phyloP scores from a whole-genome alignment of 1,140 invertebrate genomes.

The Chymomyza costata region DNA sequence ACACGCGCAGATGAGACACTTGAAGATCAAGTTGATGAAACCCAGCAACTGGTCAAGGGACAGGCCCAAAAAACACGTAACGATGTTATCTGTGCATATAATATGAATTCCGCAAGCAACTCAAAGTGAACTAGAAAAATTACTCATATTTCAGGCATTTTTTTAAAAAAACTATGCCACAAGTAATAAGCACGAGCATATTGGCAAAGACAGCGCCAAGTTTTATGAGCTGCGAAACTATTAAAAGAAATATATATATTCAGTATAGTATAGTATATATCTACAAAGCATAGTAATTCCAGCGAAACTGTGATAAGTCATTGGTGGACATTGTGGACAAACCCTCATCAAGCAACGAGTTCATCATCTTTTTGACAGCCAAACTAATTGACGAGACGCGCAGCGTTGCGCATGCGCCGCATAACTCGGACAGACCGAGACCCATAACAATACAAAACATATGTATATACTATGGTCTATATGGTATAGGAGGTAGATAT shows the following conservation, averaged over 20 bases:
- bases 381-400: slow-evolving; percentile 74
- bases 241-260: slow-evolving; percentile 43
- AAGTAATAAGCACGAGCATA: not conserved
- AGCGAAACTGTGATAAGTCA: slow-evolving; percentile 72
- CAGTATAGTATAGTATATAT: slow-evolving; percentile 27
- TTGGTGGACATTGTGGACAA: slow-evolving; percentile 30
- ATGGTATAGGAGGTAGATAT: too few species aligned
- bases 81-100: slow-evolving; percentile 47
- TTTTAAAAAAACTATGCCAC: slow-evolving; percentile 36
- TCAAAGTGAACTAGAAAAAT: slow-evolving; percentile 13
- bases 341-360: slow-evolving; percentile 74
- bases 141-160: slow-evolving; percentile 70
- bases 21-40: not conserved
- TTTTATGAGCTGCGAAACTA: slow-evolving; percentile 59
- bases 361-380: slow-evolving; percentile 75
- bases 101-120: slow-evolving; percentile 34
- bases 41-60: slow-evolving; percentile 11
- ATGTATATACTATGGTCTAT: too few species aligned
- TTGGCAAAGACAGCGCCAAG: not conserved
- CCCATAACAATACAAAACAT: slow-evolving; percentile 13
- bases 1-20: slow-evolving; percentile 25
- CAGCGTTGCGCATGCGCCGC: slow-evolving; percentile 14
- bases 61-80: slow-evolving; percentile 54
- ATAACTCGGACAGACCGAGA: slow-evolving; percentile 43
- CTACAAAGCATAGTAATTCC: slow-evolving; percentile 61